Conservation (phyloP, 2,888 invertebrate species). For the Erynnis tages region DNA sequence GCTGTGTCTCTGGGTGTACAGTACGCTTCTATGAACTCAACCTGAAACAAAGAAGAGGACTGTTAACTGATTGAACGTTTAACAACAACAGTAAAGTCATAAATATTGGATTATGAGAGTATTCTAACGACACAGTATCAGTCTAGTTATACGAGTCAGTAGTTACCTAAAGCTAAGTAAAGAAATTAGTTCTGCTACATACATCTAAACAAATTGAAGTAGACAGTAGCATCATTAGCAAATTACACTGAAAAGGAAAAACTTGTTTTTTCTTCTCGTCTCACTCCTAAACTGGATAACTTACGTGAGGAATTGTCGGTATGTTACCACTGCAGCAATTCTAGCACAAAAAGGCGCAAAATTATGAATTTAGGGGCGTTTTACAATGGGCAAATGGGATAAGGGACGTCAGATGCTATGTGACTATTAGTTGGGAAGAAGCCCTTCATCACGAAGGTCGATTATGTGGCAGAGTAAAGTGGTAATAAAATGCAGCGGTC, state of each 20-base stretch:
- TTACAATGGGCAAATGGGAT: constrained; percentile 33
- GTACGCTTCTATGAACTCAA: constrained; percentile 88
- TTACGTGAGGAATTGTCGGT: too few species aligned
- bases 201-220: too few species aligned
- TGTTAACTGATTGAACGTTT: neutral
- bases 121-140: too few species aligned
- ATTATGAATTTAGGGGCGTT: constrained; percentile 30
- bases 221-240: too few species aligned
- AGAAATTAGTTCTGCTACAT: too few species aligned
- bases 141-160: too few species aligned
- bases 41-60: constrained; percentile 72
- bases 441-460: constrained; percentile 78
- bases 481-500: constrained; percentile 82
- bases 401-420: constrained; percentile 47
- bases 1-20: constrained; percentile 87
- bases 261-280: too few species aligned
- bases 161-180: too few species aligned
- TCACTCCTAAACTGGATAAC: too few species aligned
- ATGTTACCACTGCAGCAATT: too few species aligned
- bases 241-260: too few species aligned
- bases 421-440: constrained; percentile 67
- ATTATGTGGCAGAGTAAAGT: constrained; percentile 80
- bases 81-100: neutral
- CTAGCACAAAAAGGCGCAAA: constrained; percentile 5
- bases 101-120: too few species aligned